Base-by-base conservation (phyloP, 2,113 vertebrate genomes). In the Microtus pennsylvanicus region DNA sequence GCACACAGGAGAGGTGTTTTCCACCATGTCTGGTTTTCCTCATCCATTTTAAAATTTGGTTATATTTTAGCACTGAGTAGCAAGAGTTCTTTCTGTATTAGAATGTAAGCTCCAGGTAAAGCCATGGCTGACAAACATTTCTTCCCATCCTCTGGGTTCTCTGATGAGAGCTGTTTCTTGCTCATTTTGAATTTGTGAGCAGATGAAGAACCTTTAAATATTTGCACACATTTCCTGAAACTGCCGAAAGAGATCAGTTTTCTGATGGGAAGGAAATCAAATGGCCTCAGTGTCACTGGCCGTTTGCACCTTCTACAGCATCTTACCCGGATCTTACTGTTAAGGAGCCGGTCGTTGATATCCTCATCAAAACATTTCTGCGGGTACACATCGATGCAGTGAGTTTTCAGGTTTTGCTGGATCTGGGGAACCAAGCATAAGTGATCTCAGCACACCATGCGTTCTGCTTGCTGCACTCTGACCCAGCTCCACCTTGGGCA, bases 301-400 rank as follows among this genome's bases (percentile, higher is more conserved):
- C 17, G 17, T 50, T 5, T 3, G 24, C 5, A 21, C 17, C 16
- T 26, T 13, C 24, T 1, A 1, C 3, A 0, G 0, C 42, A 47
- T 38, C 97, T 97, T 98, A 99, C 99, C 98, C 99, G 99, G 94
- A 99, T 99, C 97, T 98, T 99, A 98, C 99, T 94, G 0, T 99
- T 99, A 85, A 99, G 97, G 12, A 98, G 95, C 67, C 98, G 97
- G 86, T 99, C 99, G 0, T 99, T 99, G 0, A 98, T 58, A 65
- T 99, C 99, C 90, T 99, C 99, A 2, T 99, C 99, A 0, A 99
- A 99, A 91, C 99, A 99, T 87, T 98, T 99, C 98, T 99, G 99
- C 0, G 99, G 99, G 96, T 99, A 99, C 61, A 99, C 99, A 0
- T 97, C 98, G 94, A 99, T 99, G 87, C 98, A 98, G 0, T 99